Evolutionary conservation across 2,113 vertebrate genomes (phyloP), one percentile per base, ranked within the genome.

Genomic region (Cyphomyrus discorhynchus): DNA sequence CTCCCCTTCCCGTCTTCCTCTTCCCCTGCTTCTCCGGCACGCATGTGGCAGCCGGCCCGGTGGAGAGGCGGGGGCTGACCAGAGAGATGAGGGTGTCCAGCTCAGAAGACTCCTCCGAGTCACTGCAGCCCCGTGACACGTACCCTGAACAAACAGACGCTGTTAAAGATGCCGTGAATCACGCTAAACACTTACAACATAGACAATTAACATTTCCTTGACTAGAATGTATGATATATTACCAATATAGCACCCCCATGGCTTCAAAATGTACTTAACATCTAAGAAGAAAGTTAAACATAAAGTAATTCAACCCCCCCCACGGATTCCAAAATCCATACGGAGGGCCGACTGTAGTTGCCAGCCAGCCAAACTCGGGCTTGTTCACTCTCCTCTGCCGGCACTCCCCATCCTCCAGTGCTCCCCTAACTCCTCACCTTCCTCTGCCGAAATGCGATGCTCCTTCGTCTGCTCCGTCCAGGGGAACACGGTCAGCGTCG

Each of bases 381-480:
- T 74, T 10, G n/a, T 15, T 74, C 27, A 15, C 13, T 74, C 66
- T 74, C 27, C 62, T 70, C 27, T 2, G 9, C n/a, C 1, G n/a
- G 24, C 62, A 42, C 27, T 66, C 24, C 19, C n/a, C 9, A 10
- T 42, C 3, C n/a, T 49, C 9, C 66, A n/a, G 10, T 24, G 47
- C 24, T 19, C 47, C 70, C 31, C 27, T 1, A 19, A 11, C 50
- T 1, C 10, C 90, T 93, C 93, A 99, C 98, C 98, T 97, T 99
- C 98, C 91, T 99, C 98, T 24, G 97, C 95, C 70, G 98, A 98
- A 3, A 99, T 94, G 11, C 96, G 96, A 89, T 98, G 97, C 83
- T 92, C 93, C 91, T 95, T 97, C 1, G 90, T 93, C 70, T 95
- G 94, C 3, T 95, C 93, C 2, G 91, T 94, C 98, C 98, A 98